Evolutionary conservation across 2,888 invertebrate species (phyloP).

Genomic region (Athalia circularis): DNA sequence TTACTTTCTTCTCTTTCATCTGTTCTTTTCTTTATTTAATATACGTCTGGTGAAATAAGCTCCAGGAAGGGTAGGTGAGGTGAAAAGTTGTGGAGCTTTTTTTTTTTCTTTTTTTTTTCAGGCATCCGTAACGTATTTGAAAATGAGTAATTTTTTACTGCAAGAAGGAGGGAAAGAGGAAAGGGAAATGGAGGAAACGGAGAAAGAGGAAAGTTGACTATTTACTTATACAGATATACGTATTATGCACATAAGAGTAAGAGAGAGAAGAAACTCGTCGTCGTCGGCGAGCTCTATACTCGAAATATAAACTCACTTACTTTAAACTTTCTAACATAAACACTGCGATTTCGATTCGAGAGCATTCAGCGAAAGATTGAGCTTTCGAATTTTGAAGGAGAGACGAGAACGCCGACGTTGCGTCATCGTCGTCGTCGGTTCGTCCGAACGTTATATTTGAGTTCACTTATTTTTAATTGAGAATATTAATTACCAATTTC

Average conservation of each 20-base stretch:
- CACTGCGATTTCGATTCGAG: conserved; percentile 27
- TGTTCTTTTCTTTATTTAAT: too few relatives aligned
- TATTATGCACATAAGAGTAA: not conserved
- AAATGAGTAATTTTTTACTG: not conserved
- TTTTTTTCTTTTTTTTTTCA: too few relatives aligned
- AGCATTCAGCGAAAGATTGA: not conserved
- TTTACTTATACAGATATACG: not conserved
- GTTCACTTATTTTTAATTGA: conserved; percentile 31
- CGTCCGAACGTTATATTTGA: conserved; percentile 9
- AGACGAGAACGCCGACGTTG: not conserved
- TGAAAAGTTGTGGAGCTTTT: too few relatives aligned
- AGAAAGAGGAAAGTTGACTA: not conserved
- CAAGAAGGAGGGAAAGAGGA: not conserved
- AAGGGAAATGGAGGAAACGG: not conserved
- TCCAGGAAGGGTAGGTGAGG: too few relatives aligned
- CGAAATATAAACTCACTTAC: conserved; percentile 26
- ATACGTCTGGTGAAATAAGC: too few relatives aligned
- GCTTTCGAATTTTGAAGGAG: not conserved
- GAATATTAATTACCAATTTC: conserved; percentile 35
- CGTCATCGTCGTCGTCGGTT: not conserved
- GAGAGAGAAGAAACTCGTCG: not conserved
- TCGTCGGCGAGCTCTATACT: conserved; percentile 5
- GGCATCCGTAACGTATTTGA: too few relatives aligned
- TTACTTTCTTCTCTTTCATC: too few relatives aligned
- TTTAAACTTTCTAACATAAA: conserved; percentile 36